Conservation (phyloP, 2,113 vertebrate genomes). For the Ammospiza nelsoni region DNA sequence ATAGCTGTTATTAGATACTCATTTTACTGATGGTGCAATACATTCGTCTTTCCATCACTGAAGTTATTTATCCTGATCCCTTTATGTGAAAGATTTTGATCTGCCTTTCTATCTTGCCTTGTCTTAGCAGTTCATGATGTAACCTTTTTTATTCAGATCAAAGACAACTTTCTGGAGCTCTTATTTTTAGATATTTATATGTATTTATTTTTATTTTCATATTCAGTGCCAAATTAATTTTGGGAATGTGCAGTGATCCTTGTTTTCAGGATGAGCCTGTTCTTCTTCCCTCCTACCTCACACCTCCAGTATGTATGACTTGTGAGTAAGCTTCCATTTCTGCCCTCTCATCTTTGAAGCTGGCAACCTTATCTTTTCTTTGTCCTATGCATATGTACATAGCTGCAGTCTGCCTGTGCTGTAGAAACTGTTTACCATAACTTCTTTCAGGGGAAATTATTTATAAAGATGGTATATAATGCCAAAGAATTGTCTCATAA, state of each 20-base stretch:
- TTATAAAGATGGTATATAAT: background rate
- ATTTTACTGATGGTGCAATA: background rate
- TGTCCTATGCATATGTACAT: background rate
- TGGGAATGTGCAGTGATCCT: background rate
- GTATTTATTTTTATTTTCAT: constrained; percentile 5
- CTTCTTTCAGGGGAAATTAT: background rate
- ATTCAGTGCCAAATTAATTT: constrained; percentile 9
- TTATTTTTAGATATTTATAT: background rate
- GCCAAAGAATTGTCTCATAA: background rate
- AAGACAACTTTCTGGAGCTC: background rate
- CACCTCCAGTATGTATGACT: constrained; percentile 60
- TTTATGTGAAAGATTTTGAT: constrained; percentile 18
- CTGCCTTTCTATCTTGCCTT: background rate
- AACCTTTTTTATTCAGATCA: background rate
- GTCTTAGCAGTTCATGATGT: background rate
- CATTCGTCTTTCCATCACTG: background rate
- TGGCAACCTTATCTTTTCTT: constrained; percentile 26
- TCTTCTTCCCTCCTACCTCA: constrained; percentile 58
- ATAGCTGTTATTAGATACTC: background rate
- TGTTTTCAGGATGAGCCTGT: constrained; percentile 55
- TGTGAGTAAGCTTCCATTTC: constrained; percentile 66
- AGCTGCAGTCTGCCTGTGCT: background rate
- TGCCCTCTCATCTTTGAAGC: constrained; percentile 38
- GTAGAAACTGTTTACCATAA: background rate
- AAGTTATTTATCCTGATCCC: constrained; percentile 5